Base-by-base conservation (phyloP, 37 sponge, comb jelly and placozoan genomes). In the Cladorhizidae sp. region DNA sequence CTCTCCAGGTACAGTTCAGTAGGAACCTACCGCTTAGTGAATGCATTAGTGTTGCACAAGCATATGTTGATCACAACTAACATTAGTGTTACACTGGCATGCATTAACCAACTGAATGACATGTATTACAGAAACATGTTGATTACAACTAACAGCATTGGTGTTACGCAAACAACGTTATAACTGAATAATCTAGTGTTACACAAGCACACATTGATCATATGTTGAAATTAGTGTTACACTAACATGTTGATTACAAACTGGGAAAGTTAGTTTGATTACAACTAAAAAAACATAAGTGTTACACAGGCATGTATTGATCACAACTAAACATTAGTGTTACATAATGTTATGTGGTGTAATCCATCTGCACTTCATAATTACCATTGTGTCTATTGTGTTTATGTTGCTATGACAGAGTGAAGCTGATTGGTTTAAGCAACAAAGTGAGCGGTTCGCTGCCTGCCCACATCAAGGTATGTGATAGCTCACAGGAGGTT, bases 361-460 rank as follows among this genome's bases (percentile, higher is more conserved):
- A n/a, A n/a, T n/a, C n/a, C n/a, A n/a, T n/a, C n/a, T n/a, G n/a
- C n/a, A n/a, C n/a, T 64, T 26, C n/a, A 23, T 26, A 23, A 23
- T 15, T 11, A 64, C 29, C 29, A 11, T 23, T 64, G 23, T n/a
- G 21, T n/a, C 29, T 25, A 64, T 64, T 70, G 70, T 70, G 41
- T 14, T 12, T 70, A 70, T 29, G 35, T 54, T 54, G 5, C 28
- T 8, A 14, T 28, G 15, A 33, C 50, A 84, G 84, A 40, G 57
- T 76, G 62, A 84, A 84, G 43, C 58, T 84, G 59, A 55, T 84
- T 8, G 84, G 84, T 20, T 67, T 76, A 12, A 45, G 43, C 69
- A 75, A 57, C 36, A 38, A 42, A 54, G 39, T 39, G 11, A 41
- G 7, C 33, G 64, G 54, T 31, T 35, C 54, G 6, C 38, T 68